phyloP scores from a whole-genome alignment of 2,113 vertebrate species.

The Leucosticte australis region DNA sequence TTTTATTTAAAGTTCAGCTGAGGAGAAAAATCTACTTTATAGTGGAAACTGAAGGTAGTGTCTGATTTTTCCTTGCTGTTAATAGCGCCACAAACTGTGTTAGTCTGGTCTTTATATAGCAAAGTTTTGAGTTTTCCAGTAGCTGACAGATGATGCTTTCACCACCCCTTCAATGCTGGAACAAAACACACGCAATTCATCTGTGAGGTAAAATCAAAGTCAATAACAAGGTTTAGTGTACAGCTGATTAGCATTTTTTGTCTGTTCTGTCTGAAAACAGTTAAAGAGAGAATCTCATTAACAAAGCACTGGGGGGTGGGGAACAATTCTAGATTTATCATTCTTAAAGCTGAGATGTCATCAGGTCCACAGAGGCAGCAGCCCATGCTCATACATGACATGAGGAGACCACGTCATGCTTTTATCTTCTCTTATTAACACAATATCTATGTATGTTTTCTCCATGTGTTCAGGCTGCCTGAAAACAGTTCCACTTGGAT shows the following conservation, averaged over 20 bases:
- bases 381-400: not conserved
- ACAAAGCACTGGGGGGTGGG: accelerated
- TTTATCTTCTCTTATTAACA: not conserved
- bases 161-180: not conserved
- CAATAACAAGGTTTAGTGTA: not conserved
- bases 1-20: not conserved
- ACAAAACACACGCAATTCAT: not conserved
- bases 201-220: not conserved
- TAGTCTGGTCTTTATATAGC: not conserved
- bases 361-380: not conserved
- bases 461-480: not conserved
- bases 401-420: not conserved
- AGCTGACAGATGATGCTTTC: not conserved
- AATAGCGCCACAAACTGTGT: not conserved
- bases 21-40: not conserved
- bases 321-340: not conserved
- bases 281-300: not conserved
- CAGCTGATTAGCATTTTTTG: not conserved
- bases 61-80: not conserved
- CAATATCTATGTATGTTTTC: not conserved
- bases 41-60: not conserved
- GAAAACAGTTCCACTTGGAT: not conserved
- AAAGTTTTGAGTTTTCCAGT: not conserved
- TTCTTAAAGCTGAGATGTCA: not conserved
- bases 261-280: not conserved